These are phyloP conservation scores for Gorsachius goisagi DNA, from an alignment of 2,113 vertebrate genomes.

Conservation along the genomic window DNA sequence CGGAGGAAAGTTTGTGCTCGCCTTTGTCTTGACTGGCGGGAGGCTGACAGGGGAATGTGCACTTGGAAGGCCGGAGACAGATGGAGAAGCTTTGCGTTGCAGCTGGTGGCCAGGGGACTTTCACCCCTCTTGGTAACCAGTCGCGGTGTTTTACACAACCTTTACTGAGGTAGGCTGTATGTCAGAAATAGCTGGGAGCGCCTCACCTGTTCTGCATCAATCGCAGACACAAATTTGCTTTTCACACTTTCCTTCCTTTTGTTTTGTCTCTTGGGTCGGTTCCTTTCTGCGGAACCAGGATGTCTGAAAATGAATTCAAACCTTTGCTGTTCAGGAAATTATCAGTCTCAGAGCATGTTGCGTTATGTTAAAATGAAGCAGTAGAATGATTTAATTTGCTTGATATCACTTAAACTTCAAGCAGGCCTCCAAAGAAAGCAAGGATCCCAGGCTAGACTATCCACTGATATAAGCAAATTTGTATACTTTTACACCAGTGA, in stretches of 20 bases:
- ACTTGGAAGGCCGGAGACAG: neutral
- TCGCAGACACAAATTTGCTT: neutral
- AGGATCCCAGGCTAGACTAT: neutral
- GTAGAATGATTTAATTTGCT: neutral
- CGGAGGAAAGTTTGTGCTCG: neutral
- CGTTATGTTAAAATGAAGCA: neutral
- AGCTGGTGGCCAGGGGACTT: neutral
- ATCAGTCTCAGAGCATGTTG: neutral
- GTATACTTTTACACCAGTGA: neutral
- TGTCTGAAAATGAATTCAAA: neutral
- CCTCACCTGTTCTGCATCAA: neutral
- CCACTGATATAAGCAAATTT: neutral
- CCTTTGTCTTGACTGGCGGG: neutral
- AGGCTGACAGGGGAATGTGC: neutral
- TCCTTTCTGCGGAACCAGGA: neutral
- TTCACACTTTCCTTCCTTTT: neutral
- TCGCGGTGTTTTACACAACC: neutral
- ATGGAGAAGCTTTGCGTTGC: neutral
- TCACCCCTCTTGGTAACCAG: neutral
- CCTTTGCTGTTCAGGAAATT: neutral
- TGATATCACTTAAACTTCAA: neutral
- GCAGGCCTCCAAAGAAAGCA: neutral
- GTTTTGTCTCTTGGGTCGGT: fast-evolving
- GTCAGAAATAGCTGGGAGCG: neutral
- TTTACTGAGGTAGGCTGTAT: neutral